These are phyloP conservation scores for Aphaenogaster ashmeadi DNA, from an alignment of 1,140 invertebrate species.

Conservation along the genomic window DNA sequence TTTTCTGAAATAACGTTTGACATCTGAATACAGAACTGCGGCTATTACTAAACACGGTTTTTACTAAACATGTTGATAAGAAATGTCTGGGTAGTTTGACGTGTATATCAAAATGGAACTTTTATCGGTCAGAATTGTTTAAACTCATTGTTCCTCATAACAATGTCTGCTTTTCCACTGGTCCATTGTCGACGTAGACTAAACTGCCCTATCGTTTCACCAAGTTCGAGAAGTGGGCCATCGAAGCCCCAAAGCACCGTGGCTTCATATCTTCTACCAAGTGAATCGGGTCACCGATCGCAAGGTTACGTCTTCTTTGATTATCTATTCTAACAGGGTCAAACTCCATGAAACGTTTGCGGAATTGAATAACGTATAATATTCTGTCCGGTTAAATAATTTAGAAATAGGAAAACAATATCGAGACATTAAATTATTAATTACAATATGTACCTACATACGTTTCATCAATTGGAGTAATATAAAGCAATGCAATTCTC, in stretches of 20 bases:
- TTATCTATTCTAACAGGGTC: slow-evolving; percentile 45
- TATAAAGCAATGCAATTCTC: not conserved
- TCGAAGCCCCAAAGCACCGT: slow-evolving; percentile 53
- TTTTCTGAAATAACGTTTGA: not conserved
- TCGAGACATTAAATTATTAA: not conserved
- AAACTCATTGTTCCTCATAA: slow-evolving; percentile 44
- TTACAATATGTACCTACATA: not conserved
- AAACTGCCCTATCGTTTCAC: slow-evolving; percentile 49
- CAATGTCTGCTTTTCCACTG: slow-evolving; percentile 45
- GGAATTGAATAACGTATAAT: not conserved
- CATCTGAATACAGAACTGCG: not conserved
- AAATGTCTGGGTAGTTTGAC: slow-evolving; percentile 5
- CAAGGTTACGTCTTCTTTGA: slow-evolving; percentile 57
- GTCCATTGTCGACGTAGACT: slow-evolving; percentile 44
- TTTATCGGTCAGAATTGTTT: slow-evolving; percentile 39
- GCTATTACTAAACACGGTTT: not conserved
- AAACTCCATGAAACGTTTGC: not conserved
- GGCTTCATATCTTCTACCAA: slow-evolving; percentile 40
- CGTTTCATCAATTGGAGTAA: slow-evolving; percentile 13
- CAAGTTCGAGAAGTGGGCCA: slow-evolving; percentile 62
- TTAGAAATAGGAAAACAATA: not conserved
- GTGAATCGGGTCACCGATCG: slow-evolving; percentile 63
- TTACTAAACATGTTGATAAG: not conserved
- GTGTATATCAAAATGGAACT: not conserved
- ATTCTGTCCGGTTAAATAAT: not conserved